Base-by-base conservation (phyloP, 2,888 invertebrate genomes). In the Psylliodes chrysocephalus region DNA sequence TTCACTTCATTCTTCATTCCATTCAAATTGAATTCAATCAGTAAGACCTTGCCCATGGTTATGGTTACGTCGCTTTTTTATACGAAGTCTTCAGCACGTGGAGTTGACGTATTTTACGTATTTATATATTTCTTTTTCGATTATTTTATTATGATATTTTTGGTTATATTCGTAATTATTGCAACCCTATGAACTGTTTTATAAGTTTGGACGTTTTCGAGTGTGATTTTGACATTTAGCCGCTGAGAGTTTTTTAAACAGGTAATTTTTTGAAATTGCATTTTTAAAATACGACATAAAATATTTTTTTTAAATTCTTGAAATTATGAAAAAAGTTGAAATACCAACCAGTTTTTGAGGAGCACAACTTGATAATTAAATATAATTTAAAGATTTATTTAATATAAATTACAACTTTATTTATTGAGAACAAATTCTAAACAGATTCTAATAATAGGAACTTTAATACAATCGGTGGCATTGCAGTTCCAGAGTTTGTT, bases 51-150 rank as follows among this genome's bases (percentile, higher is more conserved):
- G 19, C 38, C 19, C 18, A 7, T 3, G 14, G 18, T 35, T 12
- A 19, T 19, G 19, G 22, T 17, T 18, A 35, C 19, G 52, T 52
- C 52, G 38, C 25, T 52, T 19, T 52, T 7, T 10, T 22, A n/a
- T 18, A n/a, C 1, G 1, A 18, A 12, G 22, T 12, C 12, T 38
- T 38, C 10, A 22, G 18, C 52, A 52, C 52, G 52, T 52, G 52
- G 22, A 44, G 15, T 44, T 46, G 10, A 46, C 46, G 46, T 46
- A 46, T 19, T 22, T 46, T 46, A n/a, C 40, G 40, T 10, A n/a
- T 40, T 40, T 40, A n/a, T 6, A 40, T n/a, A 40, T 40, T 12
- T 38, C 7, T 4, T 12, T 38, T 7, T 38, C 38, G 7, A 5
- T 38, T 1, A 40, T 15, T 5, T 40, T 40, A n/a, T n/a, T n/a